Base-by-base conservation (phyloP, 2,888 invertebrate species). In the Schizotus pectinicornis region DNA sequence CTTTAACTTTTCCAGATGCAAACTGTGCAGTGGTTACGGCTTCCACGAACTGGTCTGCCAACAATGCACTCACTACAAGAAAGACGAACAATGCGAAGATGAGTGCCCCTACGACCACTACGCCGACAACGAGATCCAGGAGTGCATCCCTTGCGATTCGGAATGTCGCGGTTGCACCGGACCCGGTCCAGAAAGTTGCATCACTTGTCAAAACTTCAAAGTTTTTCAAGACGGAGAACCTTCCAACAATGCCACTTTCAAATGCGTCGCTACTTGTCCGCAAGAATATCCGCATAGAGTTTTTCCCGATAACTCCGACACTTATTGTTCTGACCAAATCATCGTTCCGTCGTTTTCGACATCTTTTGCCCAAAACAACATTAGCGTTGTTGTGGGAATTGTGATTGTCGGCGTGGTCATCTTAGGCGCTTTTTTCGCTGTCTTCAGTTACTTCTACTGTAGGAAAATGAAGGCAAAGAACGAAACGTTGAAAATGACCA, bases 401-500 rank as follows among this genome's bases (percentile, higher is more conserved):
- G 37, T 67, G 1, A 36, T 67, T 5, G 64, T 61, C 8, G 37
- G 63, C 3, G 50, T 67, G 6, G 11, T 42, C 8, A 9, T 43
- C 11, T 35, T 45, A 13, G 36, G 51, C 11, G 39, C 32, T 12
- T 1, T 39, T 6, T 8, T 42, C 22, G 37, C 22, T 22, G 22
- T 22, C 22, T 5, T 49, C 31, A 47, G 38, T 33, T 56, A 38
- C 12, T 62, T 67, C 13, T 71, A 68, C 33, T 70, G 67, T 41
- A 69, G 69, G 55, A 88, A 90, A 73, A 89, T 90, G 1, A 91
- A 91, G 74, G 91, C 91, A 7, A 94, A 94, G 74, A 94, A 95
- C 74, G 92, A 94, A 73, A 91, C 94, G 1, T 89, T 94, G 7
- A 94, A 95, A 78, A 91, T 96, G 90, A 93, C 95, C 0, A 90